Evolutionary conservation across 2,888 invertebrate genomes (phyloP).

Genomic region (Diaphora mendica): DNA sequence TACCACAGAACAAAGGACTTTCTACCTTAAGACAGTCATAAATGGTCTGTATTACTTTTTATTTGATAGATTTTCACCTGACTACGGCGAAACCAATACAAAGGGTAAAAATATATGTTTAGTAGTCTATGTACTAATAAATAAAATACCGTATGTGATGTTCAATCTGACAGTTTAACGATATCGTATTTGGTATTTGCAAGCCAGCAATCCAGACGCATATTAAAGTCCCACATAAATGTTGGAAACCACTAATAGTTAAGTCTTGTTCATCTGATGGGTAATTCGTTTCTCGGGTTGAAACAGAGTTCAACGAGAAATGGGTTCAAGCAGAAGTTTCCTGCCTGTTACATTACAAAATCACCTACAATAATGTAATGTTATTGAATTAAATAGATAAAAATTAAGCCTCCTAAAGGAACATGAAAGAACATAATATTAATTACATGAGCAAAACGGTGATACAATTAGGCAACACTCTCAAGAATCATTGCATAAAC

Average conservation of each 20-base stretch:
- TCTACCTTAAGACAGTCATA: too few species aligned
- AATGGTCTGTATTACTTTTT: too few species aligned
- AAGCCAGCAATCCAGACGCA: conserved; percentile 14
- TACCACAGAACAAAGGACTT: too few species aligned
- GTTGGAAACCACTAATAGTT: conserved; percentile 41
- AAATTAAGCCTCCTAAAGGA: too few species aligned
- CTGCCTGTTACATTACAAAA: too few species aligned
- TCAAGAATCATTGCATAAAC: not conserved
- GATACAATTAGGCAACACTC: too few species aligned
- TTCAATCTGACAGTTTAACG: conserved; percentile 13
- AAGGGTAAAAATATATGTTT: too few species aligned
- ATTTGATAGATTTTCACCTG: too few species aligned
- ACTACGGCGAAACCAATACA: too few species aligned
- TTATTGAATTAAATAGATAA: too few species aligned
- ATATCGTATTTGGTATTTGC: conserved; percentile 1
- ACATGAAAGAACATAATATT: too few species aligned
- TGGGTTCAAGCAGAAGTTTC: not conserved
- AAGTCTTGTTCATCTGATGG: conserved; percentile 11
- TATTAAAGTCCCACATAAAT: conserved; percentile 29
- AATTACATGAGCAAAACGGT: not conserved
- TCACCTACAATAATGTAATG: not conserved
- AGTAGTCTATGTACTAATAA: conserved; percentile 8
- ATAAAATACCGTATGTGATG: conserved; percentile 20
- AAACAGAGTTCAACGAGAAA: too few species aligned
- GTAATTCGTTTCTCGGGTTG: not conserved